Conservation (phyloP, 2,888 invertebrate genomes). For the Oscheius onirici region DNA sequence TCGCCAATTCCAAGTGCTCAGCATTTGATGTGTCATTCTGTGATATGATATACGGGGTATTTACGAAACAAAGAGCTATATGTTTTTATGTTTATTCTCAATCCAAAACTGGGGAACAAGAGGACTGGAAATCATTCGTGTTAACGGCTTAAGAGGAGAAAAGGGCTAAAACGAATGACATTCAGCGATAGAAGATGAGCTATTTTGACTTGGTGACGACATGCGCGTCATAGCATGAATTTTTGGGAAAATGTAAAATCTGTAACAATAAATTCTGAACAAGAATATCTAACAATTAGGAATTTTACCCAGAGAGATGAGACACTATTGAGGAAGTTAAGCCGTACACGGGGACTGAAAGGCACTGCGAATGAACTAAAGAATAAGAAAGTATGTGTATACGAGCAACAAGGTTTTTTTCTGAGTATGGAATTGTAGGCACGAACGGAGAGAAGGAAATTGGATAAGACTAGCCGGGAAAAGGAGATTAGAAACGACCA, state of each 20-base stretch:
- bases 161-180: no score
- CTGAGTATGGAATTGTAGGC: not conserved
- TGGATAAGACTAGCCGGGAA: not conserved
- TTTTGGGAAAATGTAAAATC: no score
- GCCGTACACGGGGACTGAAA: constrained; percentile 20
- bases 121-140: no score
- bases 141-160: no score
- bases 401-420: not conserved
- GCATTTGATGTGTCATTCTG: constrained; percentile 30
- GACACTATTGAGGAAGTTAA: not conserved
- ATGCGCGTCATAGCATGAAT: no score
- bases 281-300: no score
- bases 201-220: no score
- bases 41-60: constrained; percentile 1
- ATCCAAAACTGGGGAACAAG: no score
- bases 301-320: no score
- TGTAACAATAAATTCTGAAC: no score
- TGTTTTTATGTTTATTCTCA: not conserved
- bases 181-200: no score
- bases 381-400: not conserved
- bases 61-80: constrained; percentile 2
- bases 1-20: constrained; percentile 47
- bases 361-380: constrained; percentile 15
- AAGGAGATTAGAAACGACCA: constrained; percentile 2
- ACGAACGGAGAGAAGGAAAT: no score